Evolutionary conservation across 2,888 invertebrate species (phyloP), one percentile per base, ranked within the genome.

Genomic region (Tribolium freemani): DNA sequence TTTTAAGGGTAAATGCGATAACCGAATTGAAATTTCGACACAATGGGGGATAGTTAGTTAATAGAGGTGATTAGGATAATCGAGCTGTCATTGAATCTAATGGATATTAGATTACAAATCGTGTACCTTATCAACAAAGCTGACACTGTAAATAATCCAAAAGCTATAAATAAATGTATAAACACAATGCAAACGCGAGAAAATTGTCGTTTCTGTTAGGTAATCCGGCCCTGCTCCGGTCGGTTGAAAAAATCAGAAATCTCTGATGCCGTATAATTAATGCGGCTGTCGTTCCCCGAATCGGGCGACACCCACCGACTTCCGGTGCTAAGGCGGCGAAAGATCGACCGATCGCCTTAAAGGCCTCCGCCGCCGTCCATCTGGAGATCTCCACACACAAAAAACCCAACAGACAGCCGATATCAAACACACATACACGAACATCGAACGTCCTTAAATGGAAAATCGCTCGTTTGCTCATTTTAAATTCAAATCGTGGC

Each of bases 251-350:
- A 57, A 57, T 57, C n/a, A 13, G 31, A 57, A 44, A 26, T 46
- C 26, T 13, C 11, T 44, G 1, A 31, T 64, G 31, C 51, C 38
- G 30, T 30, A 57, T 57, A 68, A 69, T 69, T 60, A 60, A 69
- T 53, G 53, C 69, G 45, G 38, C 51, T 13, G 48, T 16, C 60
- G 38, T 71, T 74, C 71, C 60, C 60, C 60, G 74, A 74, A 74
- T 51, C 63, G 53, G 11, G 48, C 60, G 71, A 73, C 74, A 74
- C 74, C 74, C 74, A 74, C 74, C 71, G 71, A 66, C 71, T 74
- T 74, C 74, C 74, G 74, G 74, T 71, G 69, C 53, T 50, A 69
- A 70, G 73, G 67, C 73, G 68, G 61, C 68, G 63, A 67, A 61
- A 72, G 69, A 69, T 69, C 72, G 74, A 70, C 67, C 57, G 71